Base-by-base conservation (phyloP, 1,140 invertebrate genomes). In the Saccostrea cuccullata region DNA sequence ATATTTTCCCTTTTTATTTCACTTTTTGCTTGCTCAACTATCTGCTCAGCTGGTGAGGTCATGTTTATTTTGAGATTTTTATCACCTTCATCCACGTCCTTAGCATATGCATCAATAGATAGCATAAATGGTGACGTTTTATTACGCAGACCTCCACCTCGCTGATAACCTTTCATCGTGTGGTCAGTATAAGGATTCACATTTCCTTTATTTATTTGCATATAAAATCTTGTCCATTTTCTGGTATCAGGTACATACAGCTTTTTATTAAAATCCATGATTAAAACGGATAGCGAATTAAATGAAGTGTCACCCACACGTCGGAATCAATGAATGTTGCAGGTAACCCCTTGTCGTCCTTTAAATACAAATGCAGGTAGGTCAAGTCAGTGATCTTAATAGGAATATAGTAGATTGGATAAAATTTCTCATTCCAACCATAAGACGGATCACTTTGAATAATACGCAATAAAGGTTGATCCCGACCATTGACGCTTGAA, bases 1-100 rank as follows among this genome's bases (percentile, higher is more conserved):
- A 13, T n/a, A n/a, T 55, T 84, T 0, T 55, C 40, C 11, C 20
- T 0, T 0, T 84, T n/a, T 0, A 82, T 3, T 86, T 88, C 84
- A 30, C 56, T 23, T 86, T 88, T 88, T 17, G 87, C 83, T 55
- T 88, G 67, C 17, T 88, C 84, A 20, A 85, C 87, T 6, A 86
- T 55, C 58, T 88, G 87, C 55, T 58, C 56, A 17, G 83, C 67
- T 15, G 83, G 87, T 13, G 84, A 85, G 0, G 83, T 82, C 55
- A 88, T 0, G 9, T 77, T 85, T 55, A 85, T 15, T 23, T 55
- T 15, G 26, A 36, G 6, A 15, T 26, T 47, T 47, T 56, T 30
- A 85, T 23, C 84, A 40, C 26, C 15, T 23, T 3, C 6, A 64
- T 64, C 30, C 0, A 64, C 6, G 36, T 64, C 30, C 0, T 36